Evolutionary conservation across 1,140 invertebrate genomes (phyloP).

Genomic region (Whitmania pigra): DNA sequence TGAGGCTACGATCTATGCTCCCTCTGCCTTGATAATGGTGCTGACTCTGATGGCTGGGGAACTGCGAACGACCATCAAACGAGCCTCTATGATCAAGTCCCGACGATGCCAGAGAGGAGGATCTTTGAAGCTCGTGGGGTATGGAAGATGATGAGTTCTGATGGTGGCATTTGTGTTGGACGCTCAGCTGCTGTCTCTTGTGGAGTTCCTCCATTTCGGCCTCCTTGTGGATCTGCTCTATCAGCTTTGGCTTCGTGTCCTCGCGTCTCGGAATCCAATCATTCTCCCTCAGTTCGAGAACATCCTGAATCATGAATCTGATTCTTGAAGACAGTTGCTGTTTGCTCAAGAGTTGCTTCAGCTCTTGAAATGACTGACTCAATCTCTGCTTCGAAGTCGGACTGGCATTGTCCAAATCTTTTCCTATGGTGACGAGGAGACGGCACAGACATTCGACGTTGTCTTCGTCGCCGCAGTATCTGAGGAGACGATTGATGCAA

Average conservation of each 20-base stretch:
- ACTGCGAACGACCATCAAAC: background rate
- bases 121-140: background rate
- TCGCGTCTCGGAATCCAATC: conserved; percentile 75
- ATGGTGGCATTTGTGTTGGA: background rate
- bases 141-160: background rate
- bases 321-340: conserved; percentile 53
- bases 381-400: background rate
- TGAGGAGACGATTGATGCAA: conserved; percentile 67
- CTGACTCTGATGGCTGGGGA: background rate
- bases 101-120: background rate
- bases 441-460: conserved; percentile 83
- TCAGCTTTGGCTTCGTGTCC: conserved; percentile 78
- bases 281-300: conserved; percentile 67
- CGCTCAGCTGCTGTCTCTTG: conserved; percentile 26
- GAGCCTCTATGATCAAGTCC: background rate
- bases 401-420: conserved; percentile 56
- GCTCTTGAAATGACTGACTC: conserved; percentile 3
- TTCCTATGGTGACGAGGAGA: conserved; percentile 75
- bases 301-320: conserved; percentile 85
- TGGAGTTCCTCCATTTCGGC: conserved; percentile 53
- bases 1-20: background rate
- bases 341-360: background rate
- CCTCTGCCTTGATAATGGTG: background rate
- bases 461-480: conserved; percentile 62
- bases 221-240: conserved; percentile 81